Percentiles rank a stretch among this genome's conserved stretches.
Evolutionary conservation across 2,113 vertebrate species (phyloP).

Genomic region (Paradisaea rubra): DNA sequence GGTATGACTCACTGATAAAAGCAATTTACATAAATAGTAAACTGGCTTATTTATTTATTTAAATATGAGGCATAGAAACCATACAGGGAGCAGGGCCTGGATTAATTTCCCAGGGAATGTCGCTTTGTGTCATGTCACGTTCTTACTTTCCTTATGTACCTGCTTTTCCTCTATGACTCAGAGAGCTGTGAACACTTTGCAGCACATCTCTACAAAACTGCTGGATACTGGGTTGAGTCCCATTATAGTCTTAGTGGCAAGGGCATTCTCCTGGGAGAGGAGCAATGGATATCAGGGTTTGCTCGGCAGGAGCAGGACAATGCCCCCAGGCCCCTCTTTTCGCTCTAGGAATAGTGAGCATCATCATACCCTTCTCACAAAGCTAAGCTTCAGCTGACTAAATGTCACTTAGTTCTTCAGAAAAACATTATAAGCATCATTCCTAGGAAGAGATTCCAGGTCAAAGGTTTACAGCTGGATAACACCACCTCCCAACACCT

Average conservation of each 20-base stretch:
- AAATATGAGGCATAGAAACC: background rate
- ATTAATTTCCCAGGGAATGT: background rate
- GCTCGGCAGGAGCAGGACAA: background rate
- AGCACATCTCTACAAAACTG: background rate
- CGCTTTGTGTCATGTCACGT: fast-evolving
- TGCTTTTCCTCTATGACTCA: background rate
- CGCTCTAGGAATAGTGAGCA: background rate
- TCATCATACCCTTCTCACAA: background rate
- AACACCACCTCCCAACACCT: background rate
- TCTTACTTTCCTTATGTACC: background rate
- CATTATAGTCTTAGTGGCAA: background rate
- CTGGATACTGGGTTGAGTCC: background rate
- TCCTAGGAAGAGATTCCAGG: background rate
- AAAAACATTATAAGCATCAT: background rate
- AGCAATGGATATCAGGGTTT: background rate
- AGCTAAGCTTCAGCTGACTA: background rate
- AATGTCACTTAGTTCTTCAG: background rate
- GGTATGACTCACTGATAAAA: background rate
- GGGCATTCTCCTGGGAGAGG: background rate
- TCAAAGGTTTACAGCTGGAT: background rate
- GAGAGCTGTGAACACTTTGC: background rate
- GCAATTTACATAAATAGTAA: background rate
- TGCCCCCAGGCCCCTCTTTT: too few species aligned
- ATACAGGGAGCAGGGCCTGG: background rate
- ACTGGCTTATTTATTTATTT: background rate